A percentile compares a stretch with the other conserved stretches of the same genome.
These are phyloP conservation scores for Cettia cetti DNA, from an alignment of 2,113 vertebrate species.

Conservation along the genomic window DNA sequence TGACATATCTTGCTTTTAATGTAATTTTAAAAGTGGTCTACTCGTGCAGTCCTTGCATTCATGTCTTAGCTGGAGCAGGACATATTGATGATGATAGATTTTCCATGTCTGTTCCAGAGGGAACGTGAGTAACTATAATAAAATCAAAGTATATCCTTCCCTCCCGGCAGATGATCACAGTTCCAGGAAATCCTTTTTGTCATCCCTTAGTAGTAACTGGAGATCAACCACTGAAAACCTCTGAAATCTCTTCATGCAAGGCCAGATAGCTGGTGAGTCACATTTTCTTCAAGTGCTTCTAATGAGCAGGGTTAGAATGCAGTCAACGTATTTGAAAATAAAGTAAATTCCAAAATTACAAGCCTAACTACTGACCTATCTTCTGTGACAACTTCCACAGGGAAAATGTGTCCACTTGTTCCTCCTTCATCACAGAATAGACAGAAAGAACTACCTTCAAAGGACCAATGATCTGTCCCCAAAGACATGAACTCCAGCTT, in stretches of 20 bases:
- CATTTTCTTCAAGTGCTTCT: neutral
- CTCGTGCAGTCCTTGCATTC: neutral
- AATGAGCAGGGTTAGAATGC: neutral
- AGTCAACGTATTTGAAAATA: neutral
- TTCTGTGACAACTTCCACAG: neutral
- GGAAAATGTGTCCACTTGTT: neutral
- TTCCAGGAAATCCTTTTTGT: neutral
- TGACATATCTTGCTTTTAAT: neutral
- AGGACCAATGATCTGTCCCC: neutral
- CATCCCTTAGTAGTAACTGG: neutral
- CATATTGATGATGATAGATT: neutral
- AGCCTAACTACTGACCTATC: neutral
- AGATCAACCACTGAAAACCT: neutral
- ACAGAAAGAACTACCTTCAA: neutral
- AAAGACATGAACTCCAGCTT: neutral
- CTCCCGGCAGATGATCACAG: neutral
- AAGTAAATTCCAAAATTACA: neutral
- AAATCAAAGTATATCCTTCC: neutral
- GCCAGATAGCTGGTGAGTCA: neutral
- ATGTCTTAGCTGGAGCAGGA: neutral
- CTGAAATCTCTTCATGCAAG: neutral
- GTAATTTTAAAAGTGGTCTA: neutral
- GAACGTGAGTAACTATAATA: neutral
- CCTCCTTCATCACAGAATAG: neutral
- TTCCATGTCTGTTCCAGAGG: neutral